phyloP scores from a whole-genome alignment of 2,888 invertebrate genomes.

The Matsumyia berberina region DNA sequence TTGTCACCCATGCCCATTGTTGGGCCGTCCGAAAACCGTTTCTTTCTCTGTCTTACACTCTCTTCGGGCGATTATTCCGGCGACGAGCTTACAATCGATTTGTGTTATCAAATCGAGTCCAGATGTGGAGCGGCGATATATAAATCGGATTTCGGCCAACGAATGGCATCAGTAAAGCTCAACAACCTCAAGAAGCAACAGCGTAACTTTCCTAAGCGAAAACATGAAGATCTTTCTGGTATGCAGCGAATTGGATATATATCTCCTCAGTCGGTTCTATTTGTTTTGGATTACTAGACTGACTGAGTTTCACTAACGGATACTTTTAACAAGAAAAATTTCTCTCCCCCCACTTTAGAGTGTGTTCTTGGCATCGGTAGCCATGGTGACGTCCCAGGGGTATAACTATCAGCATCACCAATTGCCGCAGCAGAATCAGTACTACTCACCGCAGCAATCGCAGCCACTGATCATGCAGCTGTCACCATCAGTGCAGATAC shows the following conservation, averaged over 20 bases:
- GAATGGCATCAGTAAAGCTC: slow-evolving; percentile 80
- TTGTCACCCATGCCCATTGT: slow-evolving; percentile 24
- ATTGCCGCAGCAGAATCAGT: slow-evolving; percentile 60
- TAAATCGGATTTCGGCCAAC: slow-evolving; percentile 77
- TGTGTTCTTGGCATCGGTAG: slow-evolving; percentile 67
- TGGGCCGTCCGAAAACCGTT: slow-evolving; percentile 4
- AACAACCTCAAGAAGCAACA: slow-evolving; percentile 78
- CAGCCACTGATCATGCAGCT: slow-evolving; percentile 67
- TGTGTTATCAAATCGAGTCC: slow-evolving; percentile 33
- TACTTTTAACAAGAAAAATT: slow-evolving; percentile 11
- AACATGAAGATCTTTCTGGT: slow-evolving; percentile 84
- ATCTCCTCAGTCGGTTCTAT: slow-evolving; percentile 15
- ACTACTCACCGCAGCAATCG: slow-evolving; percentile 52
- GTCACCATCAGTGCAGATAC: slow-evolving; percentile 56
- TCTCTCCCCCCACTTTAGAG: slow-evolving; percentile 47
- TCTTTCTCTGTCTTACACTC: slow-evolving; percentile 22
- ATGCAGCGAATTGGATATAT: slow-evolving; percentile 77
- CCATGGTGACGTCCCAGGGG: slow-evolving; percentile 62
- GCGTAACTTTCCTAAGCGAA: slow-evolving; percentile 79
- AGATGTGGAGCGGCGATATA: slow-evolving; percentile 77
- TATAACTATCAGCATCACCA: slow-evolving; percentile 58
- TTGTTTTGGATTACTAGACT: slow-evolving; percentile 47
- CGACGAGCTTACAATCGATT: slow-evolving; percentile 15
- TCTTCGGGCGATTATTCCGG: not conserved
- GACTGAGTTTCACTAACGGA: slow-evolving; percentile 3